Conservation (phyloP, 2,888 invertebrate species). For the Tenthredo livida region DNA sequence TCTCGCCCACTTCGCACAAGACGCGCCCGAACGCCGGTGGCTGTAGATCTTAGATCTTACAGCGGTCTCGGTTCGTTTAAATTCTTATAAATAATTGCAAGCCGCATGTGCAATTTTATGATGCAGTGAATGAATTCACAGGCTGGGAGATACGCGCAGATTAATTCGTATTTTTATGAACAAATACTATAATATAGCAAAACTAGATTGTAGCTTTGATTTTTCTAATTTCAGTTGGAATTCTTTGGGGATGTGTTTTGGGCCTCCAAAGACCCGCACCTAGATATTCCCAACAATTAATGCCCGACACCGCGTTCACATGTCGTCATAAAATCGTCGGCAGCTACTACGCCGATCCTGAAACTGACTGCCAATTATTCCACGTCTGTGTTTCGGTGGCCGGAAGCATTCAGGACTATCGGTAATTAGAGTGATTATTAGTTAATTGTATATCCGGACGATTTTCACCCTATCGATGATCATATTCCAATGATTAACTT, state of each 20-base stretch:
- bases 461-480: background rate
- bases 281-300: conserved; percentile 79
- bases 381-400: conserved; percentile 93
- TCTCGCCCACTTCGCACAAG: conserved; percentile 21
- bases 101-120: background rate
- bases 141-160: too few relatives aligned
- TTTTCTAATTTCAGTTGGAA: conserved; percentile 56
- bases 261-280: conserved; percentile 77
- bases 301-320: conserved; percentile 84
- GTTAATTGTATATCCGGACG: background rate
- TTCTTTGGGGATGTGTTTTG: conserved; percentile 69
- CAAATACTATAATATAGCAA: background rate
- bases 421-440: conserved; percentile 63
- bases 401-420: conserved; percentile 79
- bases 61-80: conserved; percentile 8
- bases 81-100: background rate
- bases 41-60: background rate
- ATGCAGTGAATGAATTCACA: background rate
- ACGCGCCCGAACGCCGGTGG: background rate
- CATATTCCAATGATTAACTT: background rate
- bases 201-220: background rate
- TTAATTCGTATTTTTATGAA: background rate
- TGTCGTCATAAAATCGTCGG: conserved; percentile 92
- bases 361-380: conserved; percentile 93
- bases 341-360: conserved; percentile 93